Percentiles rank a stretch among this genome's conserved stretches.
Conservation (phyloP, 1,140 invertebrate species). For the Ceratina japonica region DNA sequence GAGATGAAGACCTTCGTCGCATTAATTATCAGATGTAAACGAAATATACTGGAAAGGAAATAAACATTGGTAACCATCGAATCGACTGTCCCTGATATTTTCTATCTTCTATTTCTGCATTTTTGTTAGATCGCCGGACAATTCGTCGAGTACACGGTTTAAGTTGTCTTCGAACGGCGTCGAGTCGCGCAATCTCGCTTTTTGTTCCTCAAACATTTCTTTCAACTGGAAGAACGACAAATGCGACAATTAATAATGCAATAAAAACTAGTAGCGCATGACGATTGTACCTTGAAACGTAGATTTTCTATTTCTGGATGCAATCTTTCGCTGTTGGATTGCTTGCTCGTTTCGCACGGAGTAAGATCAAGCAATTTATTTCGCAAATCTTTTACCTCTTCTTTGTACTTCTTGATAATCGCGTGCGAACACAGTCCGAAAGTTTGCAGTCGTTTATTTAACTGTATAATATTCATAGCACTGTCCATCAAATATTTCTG, state of each 20-base stretch:
- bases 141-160: slow-evolving; percentile 8
- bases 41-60: slow-evolving; percentile 20
- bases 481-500: slow-evolving; percentile 66
- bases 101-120: neutral
- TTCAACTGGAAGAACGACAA: slow-evolving; percentile 14
- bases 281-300: slow-evolving; percentile 16
- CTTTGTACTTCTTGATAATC: slow-evolving; percentile 62
- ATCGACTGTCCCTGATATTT: neutral
- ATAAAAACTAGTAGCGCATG: slow-evolving; percentile 8
- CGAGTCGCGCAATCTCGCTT: slow-evolving; percentile 9
- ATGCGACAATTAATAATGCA: neutral
- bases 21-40: slow-evolving; percentile 24
- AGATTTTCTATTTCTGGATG: slow-evolving; percentile 43
- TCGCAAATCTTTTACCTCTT: slow-evolving; percentile 54
- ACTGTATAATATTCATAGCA: slow-evolving; percentile 52
- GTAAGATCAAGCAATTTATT: slow-evolving; percentile 42
- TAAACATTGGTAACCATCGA: slow-evolving; percentile 37
- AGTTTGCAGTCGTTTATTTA: slow-evolving; percentile 70
- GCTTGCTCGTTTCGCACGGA: neutral
- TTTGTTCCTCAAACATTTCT: slow-evolving; percentile 2
- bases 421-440: slow-evolving; percentile 62
- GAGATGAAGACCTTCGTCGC: slow-evolving; percentile 13
- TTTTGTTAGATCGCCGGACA: neutral
- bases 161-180: slow-evolving; percentile 14
- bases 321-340: neutral